These are phyloP conservation scores for Serripes groenlandicus DNA, from an alignment of 2,888 invertebrate genomes.

Conservation along the genomic window DNA sequence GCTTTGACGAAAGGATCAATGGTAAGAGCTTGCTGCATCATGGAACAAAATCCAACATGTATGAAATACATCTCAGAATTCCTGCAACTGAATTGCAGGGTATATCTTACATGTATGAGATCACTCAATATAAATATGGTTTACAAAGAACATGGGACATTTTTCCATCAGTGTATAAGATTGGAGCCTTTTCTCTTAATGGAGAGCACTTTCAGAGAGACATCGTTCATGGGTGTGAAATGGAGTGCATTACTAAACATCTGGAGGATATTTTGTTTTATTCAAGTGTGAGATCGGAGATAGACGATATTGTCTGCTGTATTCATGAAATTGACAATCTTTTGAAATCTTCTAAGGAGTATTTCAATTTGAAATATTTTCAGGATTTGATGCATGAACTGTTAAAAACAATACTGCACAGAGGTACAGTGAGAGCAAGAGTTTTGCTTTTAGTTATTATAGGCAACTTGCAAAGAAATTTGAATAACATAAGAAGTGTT, in stretches of 20 bases:
- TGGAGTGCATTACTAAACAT: neutral
- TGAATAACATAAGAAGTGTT: neutral
- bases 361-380: neutral
- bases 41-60: neutral
- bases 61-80: no score
- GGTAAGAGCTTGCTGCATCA: neutral
- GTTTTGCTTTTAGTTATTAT: neutral
- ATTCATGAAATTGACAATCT: neutral
- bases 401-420: neutral
- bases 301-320: neutral
- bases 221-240: neutral
- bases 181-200: neutral
- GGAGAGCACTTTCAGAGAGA: neutral
- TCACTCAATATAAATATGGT: neutral
- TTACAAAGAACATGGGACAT: neutral
- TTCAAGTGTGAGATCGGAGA: neutral
- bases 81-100: no score
- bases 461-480: constrained; percentile 1
- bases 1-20: neutral
- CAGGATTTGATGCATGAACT: neutral
- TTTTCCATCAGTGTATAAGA: neutral
- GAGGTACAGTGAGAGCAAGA: neutral
- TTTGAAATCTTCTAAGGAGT: neutral
- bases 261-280: neutral
- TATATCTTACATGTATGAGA: neutral